Evolutionary conservation across 2,888 invertebrate genomes (phyloP).

Genomic region (Mythimna loreyi): DNA sequence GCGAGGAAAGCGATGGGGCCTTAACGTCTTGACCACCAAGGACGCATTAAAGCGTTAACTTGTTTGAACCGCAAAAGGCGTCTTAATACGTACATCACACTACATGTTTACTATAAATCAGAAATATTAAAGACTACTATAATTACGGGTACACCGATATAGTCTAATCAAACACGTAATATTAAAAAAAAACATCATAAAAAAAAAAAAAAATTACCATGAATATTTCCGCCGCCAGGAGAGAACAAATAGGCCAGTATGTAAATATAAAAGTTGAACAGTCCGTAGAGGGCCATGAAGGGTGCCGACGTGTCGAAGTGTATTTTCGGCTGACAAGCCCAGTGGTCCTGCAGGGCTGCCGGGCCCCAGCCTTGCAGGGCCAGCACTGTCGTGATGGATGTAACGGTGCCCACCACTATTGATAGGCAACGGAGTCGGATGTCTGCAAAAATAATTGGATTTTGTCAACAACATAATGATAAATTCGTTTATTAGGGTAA

Average conservation of each 20-base stretch:
- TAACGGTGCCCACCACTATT: slow-evolving; percentile 95
- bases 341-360: slow-evolving; percentile 97
- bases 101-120: too few species aligned
- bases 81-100: too few species aligned
- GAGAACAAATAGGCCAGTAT: slow-evolving; percentile 98
- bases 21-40: too few species aligned
- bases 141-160: too few species aligned
- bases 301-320: slow-evolving; percentile 98
- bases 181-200: too few species aligned
- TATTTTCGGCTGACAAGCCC: slow-evolving; percentile 96
- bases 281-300: slow-evolving; percentile 98
- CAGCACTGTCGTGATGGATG: slow-evolving; percentile 93
- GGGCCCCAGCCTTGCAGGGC: slow-evolving; percentile 96
- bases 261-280: slow-evolving; percentile 98
- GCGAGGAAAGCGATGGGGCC: too few species aligned
- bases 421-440: slow-evolving; percentile 97
- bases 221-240: slow-evolving; percentile 95
- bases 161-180: too few species aligned
- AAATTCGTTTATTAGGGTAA: too few species aligned
- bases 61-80: too few species aligned
- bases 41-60: too few species aligned
- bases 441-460: slow-evolving; percentile 91
- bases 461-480: too few species aligned
- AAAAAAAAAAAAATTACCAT: slow-evolving; percentile 91
- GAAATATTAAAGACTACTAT: too few species aligned